Evolutionary conservation across 2,888 invertebrate species (phyloP).

Genomic region (Gibbula magus): DNA sequence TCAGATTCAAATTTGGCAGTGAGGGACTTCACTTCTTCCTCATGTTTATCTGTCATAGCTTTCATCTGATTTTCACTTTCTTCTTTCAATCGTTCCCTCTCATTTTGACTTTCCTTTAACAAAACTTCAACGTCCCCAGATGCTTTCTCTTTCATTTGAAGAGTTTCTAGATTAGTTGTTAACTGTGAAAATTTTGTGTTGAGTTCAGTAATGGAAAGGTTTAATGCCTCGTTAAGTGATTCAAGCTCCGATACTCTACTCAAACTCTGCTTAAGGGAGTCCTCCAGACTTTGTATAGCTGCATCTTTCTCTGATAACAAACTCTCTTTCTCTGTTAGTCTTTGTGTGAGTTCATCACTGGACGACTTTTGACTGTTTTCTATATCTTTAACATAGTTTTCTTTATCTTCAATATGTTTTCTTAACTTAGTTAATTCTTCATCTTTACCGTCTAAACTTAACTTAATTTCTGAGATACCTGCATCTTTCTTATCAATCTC

Average conservation of each 20-base stretch:
- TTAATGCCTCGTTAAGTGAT: slow-evolving; percentile 26
- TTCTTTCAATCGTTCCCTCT: slow-evolving; percentile 31
- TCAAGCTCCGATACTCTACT: slow-evolving; percentile 25
- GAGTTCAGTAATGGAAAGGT: slow-evolving; percentile 24
- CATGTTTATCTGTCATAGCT: slow-evolving; percentile 41
- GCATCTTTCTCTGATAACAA: slow-evolving; percentile 23
- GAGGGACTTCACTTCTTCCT: slow-evolving; percentile 43
- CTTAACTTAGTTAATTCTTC: slow-evolving; percentile 18
- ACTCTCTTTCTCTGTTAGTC: slow-evolving; percentile 21
- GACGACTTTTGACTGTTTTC: slow-evolving; percentile 11
- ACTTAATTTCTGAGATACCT: slow-evolving; percentile 17
- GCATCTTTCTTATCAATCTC: slow-evolving; percentile 27
- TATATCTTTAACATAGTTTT: slow-evolving; percentile 22
- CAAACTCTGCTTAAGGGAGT: slow-evolving; percentile 25
- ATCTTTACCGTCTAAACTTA: slow-evolving; percentile 16
- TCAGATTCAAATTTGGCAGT: slow-evolving; percentile 56
- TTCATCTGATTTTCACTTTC: slow-evolving; percentile 34
- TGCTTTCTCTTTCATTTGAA: slow-evolving; percentile 16
- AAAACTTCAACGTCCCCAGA: slow-evolving; percentile 4
- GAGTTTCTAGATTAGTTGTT: slow-evolving; percentile 11
- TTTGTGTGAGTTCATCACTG: slow-evolving; percentile 5
- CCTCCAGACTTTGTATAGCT: slow-evolving; percentile 26
- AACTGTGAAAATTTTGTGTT: slow-evolving; percentile 28
- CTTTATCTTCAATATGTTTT: slow-evolving; percentile 21
- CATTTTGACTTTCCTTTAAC: slow-evolving; percentile 27